Conservation (phyloP, 2,113 vertebrate species). For the Triplophysa rosa region DNA sequence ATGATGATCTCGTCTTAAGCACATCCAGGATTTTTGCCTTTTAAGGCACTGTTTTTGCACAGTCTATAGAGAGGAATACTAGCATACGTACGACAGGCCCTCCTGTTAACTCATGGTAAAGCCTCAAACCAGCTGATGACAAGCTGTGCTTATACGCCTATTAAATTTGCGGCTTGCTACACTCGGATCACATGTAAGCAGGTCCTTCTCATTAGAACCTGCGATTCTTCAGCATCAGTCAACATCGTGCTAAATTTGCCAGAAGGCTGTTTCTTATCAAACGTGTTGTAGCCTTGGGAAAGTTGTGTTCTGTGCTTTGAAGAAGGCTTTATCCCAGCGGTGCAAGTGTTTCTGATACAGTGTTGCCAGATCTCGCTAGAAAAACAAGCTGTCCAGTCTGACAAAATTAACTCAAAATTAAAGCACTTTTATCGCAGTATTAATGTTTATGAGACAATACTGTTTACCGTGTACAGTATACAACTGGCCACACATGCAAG, state of each 20-base stretch:
- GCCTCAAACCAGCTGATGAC: constrained; percentile 25
- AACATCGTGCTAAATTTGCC: neutral
- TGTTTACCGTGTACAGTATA: no score
- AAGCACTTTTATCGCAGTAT: no score
- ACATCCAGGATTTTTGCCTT: constrained; percentile 34
- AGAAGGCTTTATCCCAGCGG: neutral
- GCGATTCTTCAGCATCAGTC: neutral
- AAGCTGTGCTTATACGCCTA: constrained; percentile 17
- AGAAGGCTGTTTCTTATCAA: constrained; percentile 26
- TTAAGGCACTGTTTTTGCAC: constrained; percentile 28
- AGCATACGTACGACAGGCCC: neutral
- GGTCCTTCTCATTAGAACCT: constrained; percentile 8
- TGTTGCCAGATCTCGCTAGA: no score
- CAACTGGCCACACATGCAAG: no score
- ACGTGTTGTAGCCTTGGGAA: neutral
- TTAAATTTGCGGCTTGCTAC: neutral
- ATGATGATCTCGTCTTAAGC: constrained; percentile 11
- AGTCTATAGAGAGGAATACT: neutral
- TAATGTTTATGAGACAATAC: no score
- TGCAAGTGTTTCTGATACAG: neutral
- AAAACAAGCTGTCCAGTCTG: no score
- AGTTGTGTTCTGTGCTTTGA: neutral
- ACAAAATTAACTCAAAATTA: no score
- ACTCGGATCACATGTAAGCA: constrained; percentile 1
- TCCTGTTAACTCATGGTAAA: constrained; percentile 10